Evolutionary conservation across 2,888 invertebrate species (phyloP).

Genomic region (Mythimna lalbum): DNA sequence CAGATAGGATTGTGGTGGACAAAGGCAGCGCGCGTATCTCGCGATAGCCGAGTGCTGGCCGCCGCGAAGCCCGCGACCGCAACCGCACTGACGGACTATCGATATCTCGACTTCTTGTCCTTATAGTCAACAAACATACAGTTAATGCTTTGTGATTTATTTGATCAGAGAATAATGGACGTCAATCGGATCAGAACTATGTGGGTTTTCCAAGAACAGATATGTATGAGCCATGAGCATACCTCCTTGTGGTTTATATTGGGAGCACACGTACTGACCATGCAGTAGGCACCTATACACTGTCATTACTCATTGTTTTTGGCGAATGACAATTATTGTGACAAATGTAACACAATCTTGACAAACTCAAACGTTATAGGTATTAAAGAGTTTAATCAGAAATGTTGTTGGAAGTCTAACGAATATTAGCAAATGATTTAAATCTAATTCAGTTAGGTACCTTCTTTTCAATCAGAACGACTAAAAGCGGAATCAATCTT

Average conservation of each 20-base stretch:
- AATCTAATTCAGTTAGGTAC: neutral
- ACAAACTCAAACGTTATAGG: neutral
- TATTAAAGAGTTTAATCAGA: neutral
- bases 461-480: neutral
- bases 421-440: neutral
- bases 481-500: neutral
- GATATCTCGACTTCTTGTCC: constrained; percentile 20
- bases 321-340: neutral
- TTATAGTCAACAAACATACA: neutral
- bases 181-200: neutral
- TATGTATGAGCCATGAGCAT: neutral
- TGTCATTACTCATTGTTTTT: constrained; percentile 1
- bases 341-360: neutral
- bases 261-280: neutral
- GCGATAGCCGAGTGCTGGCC: constrained; percentile 7
- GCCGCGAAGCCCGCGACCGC: constrained; percentile 24
- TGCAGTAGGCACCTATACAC: too few relatives aligned
- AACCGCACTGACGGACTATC: constrained; percentile 39
- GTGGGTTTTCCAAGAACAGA: neutral
- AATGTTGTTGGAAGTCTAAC: neutral
- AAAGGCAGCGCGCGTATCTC: constrained; percentile 17
- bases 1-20: constrained; percentile 19
- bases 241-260: neutral
- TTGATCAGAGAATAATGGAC: constrained; percentile 11
- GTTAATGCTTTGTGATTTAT: neutral